A percentile compares a stretch with the other conserved stretches of the same genome.
phyloP scores from a whole-genome alignment of 2,113 vertebrate genomes.

The Oxyura jamaicensis region DNA sequence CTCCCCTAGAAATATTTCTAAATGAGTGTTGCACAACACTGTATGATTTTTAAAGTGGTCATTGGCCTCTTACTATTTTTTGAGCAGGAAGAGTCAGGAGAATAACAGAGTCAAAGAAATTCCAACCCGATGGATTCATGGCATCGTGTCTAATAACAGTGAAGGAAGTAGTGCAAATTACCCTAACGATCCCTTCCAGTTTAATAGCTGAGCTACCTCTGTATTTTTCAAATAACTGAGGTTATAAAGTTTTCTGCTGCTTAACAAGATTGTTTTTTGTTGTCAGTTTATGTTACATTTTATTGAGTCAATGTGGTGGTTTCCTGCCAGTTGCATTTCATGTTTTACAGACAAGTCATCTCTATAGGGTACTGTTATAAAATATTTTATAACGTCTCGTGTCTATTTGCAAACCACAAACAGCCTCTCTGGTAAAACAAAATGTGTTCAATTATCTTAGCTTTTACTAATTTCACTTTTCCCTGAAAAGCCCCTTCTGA shows the following conservation, averaged over 20 bases:
- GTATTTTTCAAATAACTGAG: constrained; percentile 61
- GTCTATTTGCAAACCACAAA: constrained; percentile 58
- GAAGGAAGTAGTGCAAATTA: not conserved
- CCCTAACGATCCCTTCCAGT: constrained; percentile 3
- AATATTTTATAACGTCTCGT: constrained; percentile 51
- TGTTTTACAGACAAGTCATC: constrained; percentile 56
- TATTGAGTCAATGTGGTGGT: constrained; percentile 28
- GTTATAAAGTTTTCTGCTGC: constrained; percentile 42
- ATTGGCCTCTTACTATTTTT: not conserved
- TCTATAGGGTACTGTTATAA: constrained; percentile 64
- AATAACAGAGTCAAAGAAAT: not conserved
- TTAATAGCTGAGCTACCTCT: constrained; percentile 18
- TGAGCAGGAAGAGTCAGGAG: not conserved
- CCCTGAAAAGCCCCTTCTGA: constrained; percentile 31
- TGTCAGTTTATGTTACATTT: constrained; percentile 43
- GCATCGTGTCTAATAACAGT: not conserved
- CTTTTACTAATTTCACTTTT: constrained; percentile 58
- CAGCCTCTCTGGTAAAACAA: constrained; percentile 41
- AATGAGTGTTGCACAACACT: not conserved
- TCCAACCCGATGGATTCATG: not conserved
- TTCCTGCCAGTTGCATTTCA: constrained; percentile 43
- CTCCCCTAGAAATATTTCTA: constrained; percentile 4
- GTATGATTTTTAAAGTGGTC: not conserved
- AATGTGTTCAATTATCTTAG: constrained; percentile 30
- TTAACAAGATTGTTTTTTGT: constrained; percentile 10